Conservation (phyloP, 2,888 invertebrate genomes). For the Aleiodes testaceus region DNA sequence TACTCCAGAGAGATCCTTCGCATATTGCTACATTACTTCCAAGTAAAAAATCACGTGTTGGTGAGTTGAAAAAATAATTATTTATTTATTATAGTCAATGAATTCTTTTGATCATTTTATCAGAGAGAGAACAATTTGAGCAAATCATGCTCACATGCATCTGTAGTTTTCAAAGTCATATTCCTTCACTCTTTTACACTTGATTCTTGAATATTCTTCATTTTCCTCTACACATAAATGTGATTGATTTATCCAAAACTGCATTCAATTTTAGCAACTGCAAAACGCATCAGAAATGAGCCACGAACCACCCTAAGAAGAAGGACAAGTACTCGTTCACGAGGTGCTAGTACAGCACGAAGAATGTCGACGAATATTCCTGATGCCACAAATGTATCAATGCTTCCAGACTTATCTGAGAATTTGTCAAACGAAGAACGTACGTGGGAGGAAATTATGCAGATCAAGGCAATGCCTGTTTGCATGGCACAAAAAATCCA, state of each 20-base stretch:
- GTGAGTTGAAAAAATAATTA: conserved; percentile 72
- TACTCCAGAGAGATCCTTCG: conserved; percentile 82
- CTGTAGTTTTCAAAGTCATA: too few relatives aligned
- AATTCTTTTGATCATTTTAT: too few relatives aligned
- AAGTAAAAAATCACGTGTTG: conserved; percentile 85
- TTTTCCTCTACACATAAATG: neutral
- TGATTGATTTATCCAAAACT: neutral
- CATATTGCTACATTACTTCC: conserved; percentile 85
- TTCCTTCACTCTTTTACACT: too few relatives aligned
- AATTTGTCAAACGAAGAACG: conserved; percentile 87
- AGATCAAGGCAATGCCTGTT: conserved; percentile 88
- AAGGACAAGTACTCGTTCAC: conserved; percentile 75
- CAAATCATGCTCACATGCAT: too few relatives aligned
- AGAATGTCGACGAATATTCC: conserved; percentile 74
- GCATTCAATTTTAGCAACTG: conserved; percentile 76
- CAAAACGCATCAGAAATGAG: conserved; percentile 79
- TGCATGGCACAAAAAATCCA: conserved; percentile 88
- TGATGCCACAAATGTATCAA: conserved; percentile 82
- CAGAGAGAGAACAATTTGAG: neutral
- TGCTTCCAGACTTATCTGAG: conserved; percentile 89
- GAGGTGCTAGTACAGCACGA: conserved; percentile 74
- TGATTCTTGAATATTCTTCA: too few relatives aligned
- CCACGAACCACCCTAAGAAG: conserved; percentile 79
- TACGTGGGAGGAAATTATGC: conserved; percentile 90
- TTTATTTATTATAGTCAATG: conserved; percentile 19